phyloP scores from a whole-genome alignment of 2,113 vertebrate species.

The Nothoprocta pentlandii region DNA sequence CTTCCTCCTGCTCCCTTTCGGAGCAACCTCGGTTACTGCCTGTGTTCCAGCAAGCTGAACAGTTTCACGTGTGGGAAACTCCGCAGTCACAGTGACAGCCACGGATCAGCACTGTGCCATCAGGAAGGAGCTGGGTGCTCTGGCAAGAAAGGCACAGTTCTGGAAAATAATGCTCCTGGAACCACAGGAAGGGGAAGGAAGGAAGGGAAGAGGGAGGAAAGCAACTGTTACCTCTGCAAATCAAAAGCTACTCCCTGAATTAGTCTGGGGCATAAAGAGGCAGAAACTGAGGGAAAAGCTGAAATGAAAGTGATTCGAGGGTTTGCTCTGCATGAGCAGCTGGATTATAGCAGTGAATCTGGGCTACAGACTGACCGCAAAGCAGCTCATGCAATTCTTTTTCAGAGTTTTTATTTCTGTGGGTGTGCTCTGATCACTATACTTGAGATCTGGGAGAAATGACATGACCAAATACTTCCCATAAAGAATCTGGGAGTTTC shows the following conservation, averaged over 20 bases:
- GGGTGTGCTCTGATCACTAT: not conserved
- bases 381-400: not conserved
- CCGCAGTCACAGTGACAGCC: conserved; percentile 20
- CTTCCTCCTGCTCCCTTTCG: conserved; percentile 14
- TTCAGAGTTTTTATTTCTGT: not conserved
- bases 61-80: conserved; percentile 62
- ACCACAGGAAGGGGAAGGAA: not conserved
- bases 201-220: not conserved
- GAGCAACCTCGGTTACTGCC: conserved; percentile 14
- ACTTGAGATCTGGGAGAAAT: not conserved
- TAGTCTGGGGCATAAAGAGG: not conserved
- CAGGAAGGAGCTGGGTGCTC: conserved; percentile 16
- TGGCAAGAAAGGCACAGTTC: not conserved
- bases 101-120: not conserved
- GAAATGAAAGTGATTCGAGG: conserved; percentile 16
- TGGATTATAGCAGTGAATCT: not conserved
- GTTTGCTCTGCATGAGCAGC: not conserved
- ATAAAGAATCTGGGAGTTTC: not conserved
- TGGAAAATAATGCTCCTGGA: conserved; percentile 11
- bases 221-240: not conserved
- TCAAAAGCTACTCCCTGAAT: not conserved
- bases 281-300: not conserved
- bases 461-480: not conserved
- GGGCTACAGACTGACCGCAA: not conserved
- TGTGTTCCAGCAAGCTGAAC: conserved; percentile 35